Evolutionary conservation across 2,113 vertebrate species (phyloP).

Genomic region (Spea bombifrons): DNA sequence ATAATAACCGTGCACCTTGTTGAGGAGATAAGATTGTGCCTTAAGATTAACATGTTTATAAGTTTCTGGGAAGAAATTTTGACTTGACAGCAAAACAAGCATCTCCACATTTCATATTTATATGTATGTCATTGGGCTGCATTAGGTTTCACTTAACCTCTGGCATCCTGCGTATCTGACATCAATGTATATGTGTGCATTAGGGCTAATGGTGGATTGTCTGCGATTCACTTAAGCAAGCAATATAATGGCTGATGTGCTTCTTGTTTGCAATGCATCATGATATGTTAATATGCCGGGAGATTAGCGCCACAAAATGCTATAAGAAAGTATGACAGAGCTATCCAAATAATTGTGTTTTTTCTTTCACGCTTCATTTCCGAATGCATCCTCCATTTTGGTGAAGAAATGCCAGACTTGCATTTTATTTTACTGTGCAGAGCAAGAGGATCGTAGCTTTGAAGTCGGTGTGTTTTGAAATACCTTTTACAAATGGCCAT

Average conservation of each 20-base stretch:
- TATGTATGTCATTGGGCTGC: constrained; percentile 52
- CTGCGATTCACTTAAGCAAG: constrained; percentile 9
- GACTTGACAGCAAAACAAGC: constrained; percentile 61
- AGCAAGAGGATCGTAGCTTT: not conserved
- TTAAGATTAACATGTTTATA: constrained; percentile 68
- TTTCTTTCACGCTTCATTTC: constrained; percentile 25
- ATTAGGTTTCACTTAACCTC: constrained; percentile 59
- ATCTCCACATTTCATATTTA: constrained; percentile 51
- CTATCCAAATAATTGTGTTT: constrained; percentile 31
- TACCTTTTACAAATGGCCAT: too few relatives aligned
- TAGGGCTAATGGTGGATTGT: constrained; percentile 25
- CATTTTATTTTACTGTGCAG: not conserved
- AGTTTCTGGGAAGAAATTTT: constrained; percentile 61
- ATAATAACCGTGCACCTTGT: constrained; percentile 74
- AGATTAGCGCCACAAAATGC: constrained; percentile 1
- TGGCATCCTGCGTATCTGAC: constrained; percentile 17
- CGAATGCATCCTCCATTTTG: constrained; percentile 2
- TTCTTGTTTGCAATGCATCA: not conserved
- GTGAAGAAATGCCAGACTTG: not conserved
- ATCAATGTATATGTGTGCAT: constrained; percentile 31
- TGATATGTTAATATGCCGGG: constrained; percentile 18
- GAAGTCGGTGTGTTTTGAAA: too few relatives aligned
- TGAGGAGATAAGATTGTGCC: constrained; percentile 64
- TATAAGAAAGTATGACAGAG: not conserved
- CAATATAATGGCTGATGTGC: constrained; percentile 2